Evolutionary conservation across 2,113 vertebrate species (phyloP).

Genomic region (Apodemus sylvaticus): DNA sequence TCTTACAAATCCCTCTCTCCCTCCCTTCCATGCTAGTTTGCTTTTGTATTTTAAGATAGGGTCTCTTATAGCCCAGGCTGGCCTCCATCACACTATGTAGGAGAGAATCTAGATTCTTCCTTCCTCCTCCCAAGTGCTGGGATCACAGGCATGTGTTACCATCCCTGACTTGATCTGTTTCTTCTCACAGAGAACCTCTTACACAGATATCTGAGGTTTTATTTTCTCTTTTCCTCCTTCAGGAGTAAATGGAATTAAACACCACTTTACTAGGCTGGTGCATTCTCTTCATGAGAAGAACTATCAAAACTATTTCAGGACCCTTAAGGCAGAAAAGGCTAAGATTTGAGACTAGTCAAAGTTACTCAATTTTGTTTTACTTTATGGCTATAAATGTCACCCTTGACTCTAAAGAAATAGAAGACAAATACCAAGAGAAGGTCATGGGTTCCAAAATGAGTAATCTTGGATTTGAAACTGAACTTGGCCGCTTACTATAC

Average conservation of each 20-base stretch:
- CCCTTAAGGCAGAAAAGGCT: neutral
- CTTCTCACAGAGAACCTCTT: neutral
- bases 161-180: too few species aligned
- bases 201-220: neutral
- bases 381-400: neutral
- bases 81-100: neutral
- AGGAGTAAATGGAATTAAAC: neutral
- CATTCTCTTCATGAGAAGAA: neutral
- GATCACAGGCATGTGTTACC: neutral
- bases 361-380: neutral
- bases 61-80: neutral
- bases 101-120: neutral
- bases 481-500: neutral
- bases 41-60: neutral
- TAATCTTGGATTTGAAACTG: neutral
- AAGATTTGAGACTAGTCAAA: constrained; percentile 12
- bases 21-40: neutral
- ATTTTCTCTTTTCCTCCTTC: neutral
- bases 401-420: neutral
- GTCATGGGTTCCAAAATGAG: neutral
- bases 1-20: neutral
- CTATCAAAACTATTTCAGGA: neutral
- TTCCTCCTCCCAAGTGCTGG: neutral
- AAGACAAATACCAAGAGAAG: neutral
- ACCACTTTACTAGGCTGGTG: neutral